These are phyloP conservation scores for Copidosoma aretas DNA, from an alignment of 2,888 invertebrate species.

Conservation along the genomic window DNA sequence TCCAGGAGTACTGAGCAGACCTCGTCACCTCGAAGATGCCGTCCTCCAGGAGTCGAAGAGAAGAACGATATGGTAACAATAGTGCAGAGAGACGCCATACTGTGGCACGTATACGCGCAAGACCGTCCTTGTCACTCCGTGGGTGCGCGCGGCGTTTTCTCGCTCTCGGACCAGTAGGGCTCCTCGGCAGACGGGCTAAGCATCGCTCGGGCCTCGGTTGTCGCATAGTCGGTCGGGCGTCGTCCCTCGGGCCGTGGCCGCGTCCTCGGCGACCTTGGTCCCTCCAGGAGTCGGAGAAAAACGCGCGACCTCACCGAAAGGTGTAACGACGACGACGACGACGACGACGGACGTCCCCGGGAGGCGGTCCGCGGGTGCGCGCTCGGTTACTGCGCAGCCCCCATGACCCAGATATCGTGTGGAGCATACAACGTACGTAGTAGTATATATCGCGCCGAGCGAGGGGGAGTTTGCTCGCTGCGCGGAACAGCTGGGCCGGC, in stretches of 20 bases:
- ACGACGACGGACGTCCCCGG: background rate
- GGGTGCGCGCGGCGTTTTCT: constrained; percentile 30
- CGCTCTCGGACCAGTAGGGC: constrained; percentile 56
- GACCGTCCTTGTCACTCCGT: background rate
- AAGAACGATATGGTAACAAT: no score
- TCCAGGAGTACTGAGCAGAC: no score
- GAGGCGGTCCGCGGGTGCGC: constrained; percentile 28
- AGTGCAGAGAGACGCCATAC: background rate
- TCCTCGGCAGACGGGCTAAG: constrained; percentile 53
- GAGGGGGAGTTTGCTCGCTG: constrained; percentile 60
- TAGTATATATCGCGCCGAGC: background rate
- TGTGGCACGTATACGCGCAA: background rate
- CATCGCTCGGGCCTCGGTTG: background rate
- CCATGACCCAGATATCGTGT: constrained; percentile 61
- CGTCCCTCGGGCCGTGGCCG: background rate
- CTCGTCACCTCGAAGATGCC: no score
- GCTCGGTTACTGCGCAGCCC: constrained; percentile 58
- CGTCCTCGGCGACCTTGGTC: no score
- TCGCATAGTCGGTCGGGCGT: background rate
- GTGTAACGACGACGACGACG: no score
- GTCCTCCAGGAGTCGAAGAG: no score
- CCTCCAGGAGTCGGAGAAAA: no score
- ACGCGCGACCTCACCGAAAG: no score
- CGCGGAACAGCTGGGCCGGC: constrained; percentile 57
- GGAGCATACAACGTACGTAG: constrained; percentile 44